Base-by-base conservation (phyloP, 37 sponge, comb jelly and placozoan genomes). In the Spongia lamella region DNA sequence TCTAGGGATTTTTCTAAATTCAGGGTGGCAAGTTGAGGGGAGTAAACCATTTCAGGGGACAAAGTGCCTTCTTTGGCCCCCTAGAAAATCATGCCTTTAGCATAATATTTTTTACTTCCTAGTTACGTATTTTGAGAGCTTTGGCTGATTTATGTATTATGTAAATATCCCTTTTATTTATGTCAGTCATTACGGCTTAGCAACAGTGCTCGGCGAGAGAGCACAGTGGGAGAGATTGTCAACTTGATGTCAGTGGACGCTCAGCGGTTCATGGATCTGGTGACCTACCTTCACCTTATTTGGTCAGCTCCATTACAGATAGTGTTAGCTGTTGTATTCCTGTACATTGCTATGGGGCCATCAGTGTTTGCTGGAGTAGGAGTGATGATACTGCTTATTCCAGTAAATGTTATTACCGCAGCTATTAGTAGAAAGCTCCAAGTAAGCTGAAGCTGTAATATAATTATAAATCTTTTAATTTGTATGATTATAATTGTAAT, bases 181-280 rank as follows among this genome's bases (percentile, higher is more conserved):
- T n/a, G n/a, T n/a, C n/a, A n/a, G n/a, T n/a, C 97, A 21, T 68
- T 96, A 25, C 53, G 72, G 17, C 68, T 96, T 47, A 90, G 84
- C 70, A 90, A 68, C 72, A 73, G 64, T 20, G 88, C 94, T 34
- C 88, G 91, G 16, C 76, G 70, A 29, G 43, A 61, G 33, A 82
- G 81, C n/a, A 93, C 95, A 27, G 77, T 90, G 1, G 97, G 97
- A 19, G 94, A 96, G 92, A 96, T 96, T 59, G 94, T 96, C 66
- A 96, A 93, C 78, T 70, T 96, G 66, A 96, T 96, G 97, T 83
- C 95, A 13, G 94, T 96, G 14, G 97, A 96, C 50, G 94, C 97
- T 60, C 94, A 93, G 72, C 62, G 88, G 27, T 88, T 90, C 47
- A 89, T 90, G 93, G 96, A 96, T 54, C 73, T 96, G 39, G 84